Evolutionary conservation across 2,888 invertebrate genomes (phyloP), one percentile per base, ranked within the genome.

Genomic region (Dynastes tityus): DNA sequence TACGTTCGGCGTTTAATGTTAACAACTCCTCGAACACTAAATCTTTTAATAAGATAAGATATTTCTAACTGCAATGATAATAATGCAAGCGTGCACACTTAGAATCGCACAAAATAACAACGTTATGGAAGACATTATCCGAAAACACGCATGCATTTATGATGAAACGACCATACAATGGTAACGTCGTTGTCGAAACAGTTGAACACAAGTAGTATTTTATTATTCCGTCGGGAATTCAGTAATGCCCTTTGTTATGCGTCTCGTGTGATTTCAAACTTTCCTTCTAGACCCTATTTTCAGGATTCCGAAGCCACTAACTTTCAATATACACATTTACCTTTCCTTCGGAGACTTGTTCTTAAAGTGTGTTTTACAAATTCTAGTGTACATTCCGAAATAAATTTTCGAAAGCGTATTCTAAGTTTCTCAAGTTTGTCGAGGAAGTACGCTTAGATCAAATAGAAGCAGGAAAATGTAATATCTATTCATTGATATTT

Each of bases 311-410:
- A 61, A 45, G 61, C 73, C 73, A 74, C 73, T 74, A 74, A 74
- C 73, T 61, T 74, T 74, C 73, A 74, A 74, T 74, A 74, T 74
- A 74, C 73, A 74, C 73, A 74, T 74, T 74, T 74, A 61, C 73
- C 61, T 74, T 74, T 74, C 45, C 73, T 74, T 74, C 45, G 40
- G 73, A 74, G 73, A 74, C 61, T 61, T 74, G 73, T 74, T 74
- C 73, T 74, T 74, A 22, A 74, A 74, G 73, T 74, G 73, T 74
- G 61, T 63, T 27, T 74, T 74, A 74, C 73, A 74, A 74, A 74
- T 74, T 74, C 73, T 49, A 27, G 27, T 27, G 73, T 45, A 71
- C 16, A 61, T 51, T 68, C 51, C 27, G 13, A 61, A 61, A 61
- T 74, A 61, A 74, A 74, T 61, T 74, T 61, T 32, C 61, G 73